Conservation (phyloP, 2,797 vertebrate species). For the Pempheris klunzingeri region DNA sequence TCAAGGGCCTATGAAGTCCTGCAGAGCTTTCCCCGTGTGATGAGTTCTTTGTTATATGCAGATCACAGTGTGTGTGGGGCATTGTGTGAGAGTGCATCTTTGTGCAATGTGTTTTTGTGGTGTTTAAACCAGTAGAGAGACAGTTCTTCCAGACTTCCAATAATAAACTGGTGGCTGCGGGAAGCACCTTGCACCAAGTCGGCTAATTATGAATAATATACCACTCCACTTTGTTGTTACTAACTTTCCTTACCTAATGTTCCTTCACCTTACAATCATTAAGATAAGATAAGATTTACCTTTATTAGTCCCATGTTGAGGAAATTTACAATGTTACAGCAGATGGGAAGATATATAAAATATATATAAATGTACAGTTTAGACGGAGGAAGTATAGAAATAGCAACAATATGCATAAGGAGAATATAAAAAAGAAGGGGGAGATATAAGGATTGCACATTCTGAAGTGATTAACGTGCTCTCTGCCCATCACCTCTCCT, state of each 20-base stretch:
- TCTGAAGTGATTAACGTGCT: constrained; percentile 53
- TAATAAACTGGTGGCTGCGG: constrained; percentile 30
- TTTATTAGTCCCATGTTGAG: too few species aligned
- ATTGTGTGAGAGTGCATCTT: background rate
- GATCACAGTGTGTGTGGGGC: constrained; percentile 5
- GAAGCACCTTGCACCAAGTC: constrained; percentile 43
- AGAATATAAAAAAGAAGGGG: too few species aligned
- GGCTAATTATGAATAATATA: constrained; percentile 68
- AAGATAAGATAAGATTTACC: too few species aligned
- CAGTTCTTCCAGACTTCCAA: constrained; percentile 21
- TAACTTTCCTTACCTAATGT: too few species aligned
- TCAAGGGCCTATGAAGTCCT: constrained; percentile 33
- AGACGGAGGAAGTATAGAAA: too few species aligned
- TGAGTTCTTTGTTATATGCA: constrained; percentile 23
- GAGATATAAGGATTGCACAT: too few species aligned
- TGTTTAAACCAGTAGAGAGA: constrained; percentile 13
- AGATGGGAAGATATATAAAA: too few species aligned
- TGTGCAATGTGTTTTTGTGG: constrained; percentile 14
- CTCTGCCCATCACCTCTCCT: constrained; percentile 7
- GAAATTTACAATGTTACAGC: too few species aligned
- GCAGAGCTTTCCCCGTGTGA: constrained; percentile 17
- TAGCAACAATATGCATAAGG: too few species aligned
- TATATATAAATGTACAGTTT: too few species aligned
- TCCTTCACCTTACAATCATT: constrained; percentile 38
- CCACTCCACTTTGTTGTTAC: constrained; percentile 1